Evolutionary conservation across 35 echinoderm and acorn worm species (phyloP).

Genomic region (Stichopus chloronotus): DNA sequence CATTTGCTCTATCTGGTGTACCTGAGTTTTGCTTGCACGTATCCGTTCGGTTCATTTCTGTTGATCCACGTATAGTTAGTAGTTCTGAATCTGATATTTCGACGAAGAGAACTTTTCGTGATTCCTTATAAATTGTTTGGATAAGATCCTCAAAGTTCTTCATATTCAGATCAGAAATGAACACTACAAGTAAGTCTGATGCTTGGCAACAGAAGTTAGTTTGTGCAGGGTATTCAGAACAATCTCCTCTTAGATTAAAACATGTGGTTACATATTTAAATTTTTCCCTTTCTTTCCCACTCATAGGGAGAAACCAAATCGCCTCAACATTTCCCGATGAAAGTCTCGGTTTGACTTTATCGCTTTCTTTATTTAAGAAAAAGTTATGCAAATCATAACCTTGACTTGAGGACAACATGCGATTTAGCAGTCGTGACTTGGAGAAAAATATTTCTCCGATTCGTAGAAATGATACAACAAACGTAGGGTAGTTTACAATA

Average conservation of each 20-base stretch:
- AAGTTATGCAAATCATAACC: background rate
- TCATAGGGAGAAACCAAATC: slow-evolving; percentile 16
- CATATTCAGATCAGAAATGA: background rate
- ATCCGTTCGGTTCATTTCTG: background rate
- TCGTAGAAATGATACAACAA: slow-evolving; percentile 15
- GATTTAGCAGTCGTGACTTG: slow-evolving; percentile 31
- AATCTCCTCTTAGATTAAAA: slow-evolving; percentile 46
- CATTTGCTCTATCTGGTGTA: background rate
- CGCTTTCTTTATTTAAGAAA: background rate
- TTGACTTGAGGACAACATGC: background rate
- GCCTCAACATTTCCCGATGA: background rate
- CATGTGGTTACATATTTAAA: slow-evolving; percentile 19
- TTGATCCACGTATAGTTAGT: background rate
- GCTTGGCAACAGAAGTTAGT: slow-evolving; percentile 9
- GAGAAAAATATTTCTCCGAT: slow-evolving; percentile 23
- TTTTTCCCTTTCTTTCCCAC: background rate
- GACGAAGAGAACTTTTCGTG: background rate
- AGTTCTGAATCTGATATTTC: background rate
- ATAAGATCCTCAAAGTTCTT: background rate
- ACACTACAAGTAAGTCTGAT: slow-evolving; percentile 9
- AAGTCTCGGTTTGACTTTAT: slow-evolving; percentile 10
- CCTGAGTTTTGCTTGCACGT: background rate
- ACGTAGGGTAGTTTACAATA: slow-evolving; percentile 6
- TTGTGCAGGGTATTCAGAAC: background rate
- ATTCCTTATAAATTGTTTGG: background rate